A percentile compares a stretch with the other conserved stretches of the same genome.
Conservation (phyloP, 2,797 vertebrate species). For the Cuculus canorus region DNA sequence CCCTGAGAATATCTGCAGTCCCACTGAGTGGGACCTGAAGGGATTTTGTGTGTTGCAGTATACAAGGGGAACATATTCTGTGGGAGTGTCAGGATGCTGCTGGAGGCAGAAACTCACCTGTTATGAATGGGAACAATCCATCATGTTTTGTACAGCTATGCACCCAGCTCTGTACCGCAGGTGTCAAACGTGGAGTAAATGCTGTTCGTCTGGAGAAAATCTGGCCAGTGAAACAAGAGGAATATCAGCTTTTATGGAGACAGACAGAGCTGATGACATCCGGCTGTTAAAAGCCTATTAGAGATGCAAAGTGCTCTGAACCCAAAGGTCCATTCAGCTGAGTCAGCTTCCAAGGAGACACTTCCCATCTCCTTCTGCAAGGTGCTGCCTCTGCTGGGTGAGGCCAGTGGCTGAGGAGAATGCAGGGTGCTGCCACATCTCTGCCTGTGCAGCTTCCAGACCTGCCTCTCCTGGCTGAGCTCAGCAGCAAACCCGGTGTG, state of each 20-base stretch:
- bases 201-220: neutral
- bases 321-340: neutral
- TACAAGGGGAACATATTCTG: neutral
- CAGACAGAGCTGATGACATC: neutral
- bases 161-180: neutral
- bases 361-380: neutral
- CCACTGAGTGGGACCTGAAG: neutral
- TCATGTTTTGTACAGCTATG: neutral
- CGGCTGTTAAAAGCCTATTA: neutral
- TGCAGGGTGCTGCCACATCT: neutral
- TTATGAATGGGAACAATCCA: neutral
- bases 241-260: neutral
- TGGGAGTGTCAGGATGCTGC: neutral
- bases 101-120: neutral
- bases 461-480: neutral
- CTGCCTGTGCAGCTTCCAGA: neutral
- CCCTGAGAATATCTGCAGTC: neutral
- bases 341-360: neutral
- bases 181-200: neutral
- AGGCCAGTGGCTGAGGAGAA: neutral
- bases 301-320: neutral
- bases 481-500: neutral
- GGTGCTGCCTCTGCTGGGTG: neutral
- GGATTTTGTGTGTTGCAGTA: neutral
- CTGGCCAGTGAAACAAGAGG: neutral